Base-by-base conservation (phyloP, 1,140 invertebrate species). In the Sinella curviseta region DNA sequence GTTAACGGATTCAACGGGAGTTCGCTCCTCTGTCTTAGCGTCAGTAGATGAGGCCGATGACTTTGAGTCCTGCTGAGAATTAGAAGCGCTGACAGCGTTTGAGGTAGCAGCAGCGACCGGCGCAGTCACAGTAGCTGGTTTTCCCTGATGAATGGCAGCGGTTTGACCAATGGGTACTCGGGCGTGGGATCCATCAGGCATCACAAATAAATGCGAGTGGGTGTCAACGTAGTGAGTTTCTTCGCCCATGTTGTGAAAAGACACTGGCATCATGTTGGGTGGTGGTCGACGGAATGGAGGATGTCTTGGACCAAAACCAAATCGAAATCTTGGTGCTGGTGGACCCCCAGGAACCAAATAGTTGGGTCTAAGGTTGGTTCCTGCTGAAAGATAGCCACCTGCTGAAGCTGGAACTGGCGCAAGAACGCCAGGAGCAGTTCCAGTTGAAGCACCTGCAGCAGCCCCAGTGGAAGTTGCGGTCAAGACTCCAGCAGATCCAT, bases 281-380 rank as follows among this genome's bases (percentile, higher is more conserved):
- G 57, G 57, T n/a, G 57, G 39, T 26, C 12, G 14, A n/a, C 57
- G 57, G 3, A 60, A 4, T 60, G 57, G 57, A 17, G 57, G 57
- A 26, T 60, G 57, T 60, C 57, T 60, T 60, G 57, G 57, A 3
- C 65, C 8, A 33, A 70, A 24, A 31, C 65, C 65, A 70, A 70
- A 70, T 8, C 65, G 65, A 30, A 31, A 70, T 16, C 28, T 1
- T 30, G 65, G 65, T 14, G 26, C 28, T 12, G 28, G 3, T 12
- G 57, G 57, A 60, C 3, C 14, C n/a, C n/a, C 3, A 33, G n/a
- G 65, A 31, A 70, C 12, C 3, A 14, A n/a, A n/a, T n/a, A n/a
- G n/a, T n/a, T n/a, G 12, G 65, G 65, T 33, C 30, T 70, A 14
- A 30, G 26, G 12, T 31, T 70, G 1, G 65, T 12, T 33, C 26